Evolutionary conservation across 2,888 invertebrate species (phyloP).

Genomic region (Villa cingulata): DNA sequence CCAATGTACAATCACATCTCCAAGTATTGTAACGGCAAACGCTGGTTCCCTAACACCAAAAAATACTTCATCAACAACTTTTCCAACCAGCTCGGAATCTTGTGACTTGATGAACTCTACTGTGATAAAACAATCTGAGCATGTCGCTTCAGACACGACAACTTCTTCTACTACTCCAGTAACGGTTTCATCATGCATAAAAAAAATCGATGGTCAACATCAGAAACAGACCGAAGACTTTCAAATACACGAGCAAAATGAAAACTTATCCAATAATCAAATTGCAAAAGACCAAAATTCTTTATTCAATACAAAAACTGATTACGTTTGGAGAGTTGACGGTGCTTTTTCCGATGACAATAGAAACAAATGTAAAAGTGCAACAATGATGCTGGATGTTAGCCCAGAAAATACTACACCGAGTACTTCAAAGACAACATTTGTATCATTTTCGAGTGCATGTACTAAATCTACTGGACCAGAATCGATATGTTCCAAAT

Average conservation of each 20-base stretch:
- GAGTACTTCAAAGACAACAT: background rate
- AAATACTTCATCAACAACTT: background rate
- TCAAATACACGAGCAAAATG: too few species aligned
- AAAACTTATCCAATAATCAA: too few species aligned
- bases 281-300: background rate
- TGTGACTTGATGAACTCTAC: slow-evolving; percentile 4
- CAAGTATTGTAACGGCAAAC: slow-evolving; percentile 9
- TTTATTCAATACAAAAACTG: background rate
- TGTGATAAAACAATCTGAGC: background rate
- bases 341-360: slow-evolving; percentile 7
- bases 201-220: too few species aligned
- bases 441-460: background rate
- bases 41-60: slow-evolving; percentile 7
- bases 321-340: slow-evolving; percentile 7
- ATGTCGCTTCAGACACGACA: background rate
- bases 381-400: too few species aligned
- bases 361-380: background rate
- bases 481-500: background rate
- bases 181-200: background rate
- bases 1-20: slow-evolving; percentile 8
- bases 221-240: background rate
- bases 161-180: background rate
- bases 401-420: background rate
- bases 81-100: slow-evolving; percentile 11
- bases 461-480: background rate